A percentile compares a stretch with the other conserved stretches of the same genome.
Evolutionary conservation across 2,113 vertebrate genomes (phyloP).

Genomic region (Ginglymostoma cirratum): DNA sequence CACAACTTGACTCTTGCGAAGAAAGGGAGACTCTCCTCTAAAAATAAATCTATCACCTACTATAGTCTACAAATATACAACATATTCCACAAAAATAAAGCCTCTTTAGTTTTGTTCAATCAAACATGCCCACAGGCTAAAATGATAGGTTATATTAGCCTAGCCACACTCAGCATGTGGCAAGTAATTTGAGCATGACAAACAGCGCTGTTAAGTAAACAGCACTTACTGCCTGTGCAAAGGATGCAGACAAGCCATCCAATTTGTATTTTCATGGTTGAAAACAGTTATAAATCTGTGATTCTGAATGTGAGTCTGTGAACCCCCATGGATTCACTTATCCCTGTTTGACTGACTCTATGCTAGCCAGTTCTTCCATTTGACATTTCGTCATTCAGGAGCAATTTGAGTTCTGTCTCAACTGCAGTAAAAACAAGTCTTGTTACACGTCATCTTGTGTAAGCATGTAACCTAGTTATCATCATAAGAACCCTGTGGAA

Average conservation of each 20-base stretch:
- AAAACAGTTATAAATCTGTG: conserved; percentile 15
- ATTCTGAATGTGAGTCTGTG: neutral
- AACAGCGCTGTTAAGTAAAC: conserved; percentile 16
- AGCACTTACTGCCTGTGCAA: conserved; percentile 16
- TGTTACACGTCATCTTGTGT: neutral
- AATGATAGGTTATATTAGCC: conserved; percentile 30
- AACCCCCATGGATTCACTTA: conserved; percentile 26
- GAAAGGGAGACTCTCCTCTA: neutral
- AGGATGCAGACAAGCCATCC: neutral
- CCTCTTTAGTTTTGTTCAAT: neutral
- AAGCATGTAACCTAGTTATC: neutral
- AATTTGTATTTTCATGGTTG: conserved; percentile 33
- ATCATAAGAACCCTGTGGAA: neutral
- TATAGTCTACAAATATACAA: neutral
- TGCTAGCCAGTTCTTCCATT: neutral
- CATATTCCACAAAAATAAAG: neutral
- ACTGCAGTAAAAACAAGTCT: neutral
- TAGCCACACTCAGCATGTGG: conserved; percentile 10
- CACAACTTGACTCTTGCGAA: neutral
- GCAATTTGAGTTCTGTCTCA: conserved; percentile 8
- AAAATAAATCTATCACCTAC: neutral
- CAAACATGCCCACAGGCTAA: conserved; percentile 6
- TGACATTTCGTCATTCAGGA: conserved; percentile 16
- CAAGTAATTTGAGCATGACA: conserved; percentile 27
- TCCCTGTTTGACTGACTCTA: neutral